Evolutionary conservation across 2,888 invertebrate genomes (phyloP).

Genomic region (Campaea margaritaria): DNA sequence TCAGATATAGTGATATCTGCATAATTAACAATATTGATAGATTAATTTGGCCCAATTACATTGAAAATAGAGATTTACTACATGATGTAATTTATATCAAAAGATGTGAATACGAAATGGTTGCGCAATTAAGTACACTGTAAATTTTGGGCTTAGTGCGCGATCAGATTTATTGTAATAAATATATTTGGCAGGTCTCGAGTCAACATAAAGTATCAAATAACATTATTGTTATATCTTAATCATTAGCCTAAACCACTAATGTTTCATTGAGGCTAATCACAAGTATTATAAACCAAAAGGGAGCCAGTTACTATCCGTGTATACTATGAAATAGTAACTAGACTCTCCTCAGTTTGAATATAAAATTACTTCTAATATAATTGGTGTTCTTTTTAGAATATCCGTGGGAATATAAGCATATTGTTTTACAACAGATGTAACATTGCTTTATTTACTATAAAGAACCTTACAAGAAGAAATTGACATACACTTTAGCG

Average conservation of each 20-base stretch:
- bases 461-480: neutral
- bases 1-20: too few species aligned
- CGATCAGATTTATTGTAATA: constrained; percentile 57
- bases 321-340: constrained; percentile 1
- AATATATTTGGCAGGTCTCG: constrained; percentile 72
- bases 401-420: constrained; percentile 8
- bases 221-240: neutral
- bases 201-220: constrained; percentile 5
- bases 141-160: neutral
- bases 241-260: constrained; percentile 8
- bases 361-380: neutral
- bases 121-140: too few species aligned
- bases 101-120: neutral
- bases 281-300: neutral
- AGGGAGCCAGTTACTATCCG: neutral
- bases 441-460: constrained; percentile 3
- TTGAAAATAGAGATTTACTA: too few species aligned
- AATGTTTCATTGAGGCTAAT: constrained; percentile 4
- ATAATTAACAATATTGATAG: too few species aligned
- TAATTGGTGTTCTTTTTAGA: constrained; percentile 23
- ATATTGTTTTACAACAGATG: constrained; percentile 4
- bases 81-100: neutral
- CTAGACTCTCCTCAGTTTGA: neutral
- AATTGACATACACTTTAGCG: constrained; percentile 7
- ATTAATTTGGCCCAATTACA: too few species aligned